Base-by-base conservation (phyloP, 2,113 vertebrate genomes). In the Phycodurus eques region DNA sequence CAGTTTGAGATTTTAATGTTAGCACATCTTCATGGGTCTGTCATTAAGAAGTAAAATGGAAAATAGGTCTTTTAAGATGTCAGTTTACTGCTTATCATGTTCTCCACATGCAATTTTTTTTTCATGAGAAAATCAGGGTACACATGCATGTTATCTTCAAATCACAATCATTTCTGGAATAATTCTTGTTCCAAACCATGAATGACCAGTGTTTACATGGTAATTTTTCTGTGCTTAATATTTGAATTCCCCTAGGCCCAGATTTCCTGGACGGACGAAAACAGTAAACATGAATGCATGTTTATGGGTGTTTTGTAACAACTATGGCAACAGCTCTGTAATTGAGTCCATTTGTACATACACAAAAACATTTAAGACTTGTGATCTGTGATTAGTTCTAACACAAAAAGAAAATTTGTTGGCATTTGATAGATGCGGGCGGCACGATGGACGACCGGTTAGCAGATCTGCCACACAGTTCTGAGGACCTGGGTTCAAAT, bases 371-470 rank as follows among this genome's bases (percentile, higher is more conserved):
- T 43, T 1, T 8, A 19, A 63, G 5, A 67, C 22, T 8, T 4
- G 6, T 61, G 59, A 33, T 61, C 59, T 35, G 64, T 82, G 54
- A 68, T 78, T 85, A 20, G 43, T 54, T 75, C 59, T 5, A 59
- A 68, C 70, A 49, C 15, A n/a, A 39, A 44, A 20, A 61, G 51
- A 53, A 68, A 70, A 47, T 59, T 47, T 27, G 72, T 77, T 68
- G 56, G 57, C 73, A 53, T 67, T 4, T 49, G 4, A 49, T 43
- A 47, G 51, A 78, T 8, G 60, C 74, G 74, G 80, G 76, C 1
- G 35, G 35, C 35, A 2, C 35, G 35, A 2, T 39, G 35, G 6
- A 39, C 35, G 2, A 39, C 35, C 6, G 35, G 35, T 39, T 5
- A 39, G 35, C 35, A 39, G 3, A 6, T 39, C 4, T 39, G 35